Evolutionary conservation across 1,140 invertebrate genomes (phyloP).

Genomic region (Papilio xuthus): DNA sequence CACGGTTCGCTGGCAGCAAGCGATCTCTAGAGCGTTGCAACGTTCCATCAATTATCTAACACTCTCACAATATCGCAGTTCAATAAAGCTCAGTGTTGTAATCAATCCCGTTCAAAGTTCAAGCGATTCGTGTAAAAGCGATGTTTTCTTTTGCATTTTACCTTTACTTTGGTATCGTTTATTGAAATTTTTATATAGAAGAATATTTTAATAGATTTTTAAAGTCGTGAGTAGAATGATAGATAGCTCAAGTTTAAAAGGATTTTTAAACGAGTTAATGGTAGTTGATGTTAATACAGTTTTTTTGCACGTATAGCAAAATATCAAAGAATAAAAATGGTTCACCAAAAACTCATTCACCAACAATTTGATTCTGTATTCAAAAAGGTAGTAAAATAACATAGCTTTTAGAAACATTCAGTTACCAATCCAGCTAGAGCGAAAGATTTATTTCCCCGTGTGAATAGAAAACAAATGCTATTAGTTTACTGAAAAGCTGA

Average conservation of each 20-base stretch:
- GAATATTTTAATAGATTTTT: not conserved
- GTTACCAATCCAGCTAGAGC: not conserved
- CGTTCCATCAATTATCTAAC: slow-evolving; percentile 18
- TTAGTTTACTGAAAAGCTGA: not conserved
- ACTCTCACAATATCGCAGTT: slow-evolving; percentile 16
- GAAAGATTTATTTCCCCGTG: not conserved
- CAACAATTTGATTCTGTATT: too few relatives aligned
- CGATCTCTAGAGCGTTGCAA: not conserved
- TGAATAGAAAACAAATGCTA: not conserved
- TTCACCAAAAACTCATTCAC: too few relatives aligned
- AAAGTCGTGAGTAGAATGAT: too few relatives aligned
- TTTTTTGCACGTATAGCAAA: too few relatives aligned
- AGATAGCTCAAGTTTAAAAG: too few relatives aligned
- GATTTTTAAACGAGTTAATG: too few relatives aligned
- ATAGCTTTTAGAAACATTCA: not conserved
- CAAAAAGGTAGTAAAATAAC: not conserved
- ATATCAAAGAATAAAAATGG: too few relatives aligned
- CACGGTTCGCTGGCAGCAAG: not conserved
- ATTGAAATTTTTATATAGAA: not conserved
- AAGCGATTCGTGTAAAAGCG: slow-evolving; percentile 8
- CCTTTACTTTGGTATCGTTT: slow-evolving; percentile 10
- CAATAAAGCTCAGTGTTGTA: slow-evolving; percentile 8
- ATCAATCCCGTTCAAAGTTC: slow-evolving; percentile 8
- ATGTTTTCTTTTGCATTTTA: slow-evolving; percentile 12
- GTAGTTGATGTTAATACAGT: too few relatives aligned